These are phyloP conservation scores for Orius insidiosus DNA, from an alignment of 1,140 invertebrate genomes.

Conservation along the genomic window DNA sequence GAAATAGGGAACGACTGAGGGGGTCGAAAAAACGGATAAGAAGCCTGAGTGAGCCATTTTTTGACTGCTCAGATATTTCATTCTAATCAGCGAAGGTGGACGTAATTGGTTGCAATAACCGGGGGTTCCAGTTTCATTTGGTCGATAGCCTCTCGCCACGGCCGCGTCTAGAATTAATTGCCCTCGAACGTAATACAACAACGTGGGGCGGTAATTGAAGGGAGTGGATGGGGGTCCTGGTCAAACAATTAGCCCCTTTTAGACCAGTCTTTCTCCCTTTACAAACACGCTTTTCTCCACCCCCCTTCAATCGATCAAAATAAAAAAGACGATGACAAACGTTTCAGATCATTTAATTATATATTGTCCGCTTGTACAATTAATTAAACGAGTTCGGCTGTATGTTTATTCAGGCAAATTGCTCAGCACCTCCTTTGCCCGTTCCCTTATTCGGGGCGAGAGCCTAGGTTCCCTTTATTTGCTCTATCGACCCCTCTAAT, in stretches of 20 bases:
- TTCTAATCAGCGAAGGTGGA: too few relatives aligned
- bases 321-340: slow-evolving; percentile 8
- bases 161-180: too few relatives aligned
- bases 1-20: too few relatives aligned
- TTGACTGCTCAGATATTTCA: too few relatives aligned
- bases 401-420: slow-evolving; percentile 11
- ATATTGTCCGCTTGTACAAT: slow-evolving; percentile 7
- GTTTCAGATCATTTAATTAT: slow-evolving; percentile 12
- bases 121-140: too few relatives aligned
- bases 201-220: too few relatives aligned
- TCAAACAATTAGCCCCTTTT: slow-evolving; percentile 10
- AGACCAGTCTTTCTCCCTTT: background rate
- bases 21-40: too few relatives aligned
- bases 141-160: too few relatives aligned
- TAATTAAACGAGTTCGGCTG: slow-evolving; percentile 3
- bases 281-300: background rate
- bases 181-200: too few relatives aligned
- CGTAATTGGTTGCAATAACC: too few relatives aligned
- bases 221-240: background rate
- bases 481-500: slow-evolving; percentile 11
- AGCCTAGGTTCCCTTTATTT: slow-evolving; percentile 10
- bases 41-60: too few relatives aligned
- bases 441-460: slow-evolving; percentile 8
- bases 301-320: background rate
- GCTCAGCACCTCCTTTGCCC: slow-evolving; percentile 9